Evolutionary conservation across 2,113 vertebrate genomes (phyloP), one percentile per base, ranked within the genome.

Genomic region (Zosterops lateralis): DNA sequence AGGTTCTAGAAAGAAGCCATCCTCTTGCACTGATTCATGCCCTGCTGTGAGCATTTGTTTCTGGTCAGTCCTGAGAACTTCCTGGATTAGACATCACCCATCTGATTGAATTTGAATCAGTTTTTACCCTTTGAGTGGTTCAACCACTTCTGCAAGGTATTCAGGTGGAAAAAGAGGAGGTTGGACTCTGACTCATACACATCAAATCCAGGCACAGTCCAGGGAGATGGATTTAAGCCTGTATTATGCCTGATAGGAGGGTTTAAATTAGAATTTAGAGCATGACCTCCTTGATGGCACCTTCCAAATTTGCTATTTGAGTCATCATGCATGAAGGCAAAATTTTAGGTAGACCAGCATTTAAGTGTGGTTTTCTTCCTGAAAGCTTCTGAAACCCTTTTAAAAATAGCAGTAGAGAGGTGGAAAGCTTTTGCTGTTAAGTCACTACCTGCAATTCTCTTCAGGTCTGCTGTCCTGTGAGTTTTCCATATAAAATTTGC

Each of bases 31-130:
- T 7, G 2, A 56, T 48, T 82, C 70, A 61, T 38, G 28, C 9
- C 21, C 25, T 68, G 21, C 24, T 75, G 51, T 2, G 4, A 75
- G 17, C 0, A 2, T 48, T 53, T 1, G 0, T 4, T 4, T 60
- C 53, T 84, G n/a, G 17, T 36, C 68, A 82, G 71, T 53, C 34
- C 32, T 17, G 1, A 61, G 50, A 92, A 7, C 28, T 61, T 87
- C 44, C 77, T 75, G 19, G 28, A 57, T 51, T 61, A 82, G 31
- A 40, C 10, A 51, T 64, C 44, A 78, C 28, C 4, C 40, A 38
- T 36, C 19, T 79, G 45, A n/a, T 53, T 3, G 17, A 70, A 65
- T 87, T 36, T 70, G 62, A 87, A 79, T 58, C 45, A 61, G 14
- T 79, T 83, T 91, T 87, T 10, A 42, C 58, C 62, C 50, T 90